Percentiles rank a stretch among this genome's conserved stretches.
Conservation (phyloP, 92 coral and sea anemone genomes). For the Scolanthus callimorphus region DNA sequence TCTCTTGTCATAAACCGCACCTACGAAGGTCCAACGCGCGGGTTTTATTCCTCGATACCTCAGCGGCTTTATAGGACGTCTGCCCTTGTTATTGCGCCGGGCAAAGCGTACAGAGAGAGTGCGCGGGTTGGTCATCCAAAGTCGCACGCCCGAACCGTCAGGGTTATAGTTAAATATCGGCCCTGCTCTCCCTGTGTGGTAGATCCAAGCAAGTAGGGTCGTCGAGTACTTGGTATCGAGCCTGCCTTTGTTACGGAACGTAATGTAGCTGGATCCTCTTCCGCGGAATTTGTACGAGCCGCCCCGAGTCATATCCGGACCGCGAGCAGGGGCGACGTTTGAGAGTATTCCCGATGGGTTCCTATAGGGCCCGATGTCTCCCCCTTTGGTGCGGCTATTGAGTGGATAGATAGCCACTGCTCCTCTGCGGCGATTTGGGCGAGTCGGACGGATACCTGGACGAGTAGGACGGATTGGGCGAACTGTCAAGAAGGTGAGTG, state of each 20-base stretch:
- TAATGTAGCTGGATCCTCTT: slow-evolving; percentile 59
- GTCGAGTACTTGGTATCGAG: slow-evolving; percentile 55
- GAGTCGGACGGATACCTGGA: background rate
- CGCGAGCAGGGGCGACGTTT: slow-evolving; percentile 43
- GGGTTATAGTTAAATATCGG: background rate
- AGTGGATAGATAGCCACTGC: slow-evolving; percentile 66
- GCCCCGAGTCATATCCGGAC: slow-evolving; percentile 68
- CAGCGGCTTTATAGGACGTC: slow-evolving; percentile 26
- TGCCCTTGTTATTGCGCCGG: slow-evolving; percentile 26
- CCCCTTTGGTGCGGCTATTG: slow-evolving; percentile 30
- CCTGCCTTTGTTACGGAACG: slow-evolving; percentile 52
- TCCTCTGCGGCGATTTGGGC: background rate
- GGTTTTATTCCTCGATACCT: too few species aligned
- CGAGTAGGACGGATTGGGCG: background rate
- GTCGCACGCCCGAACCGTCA: slow-evolving; percentile 54
- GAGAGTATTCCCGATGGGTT: slow-evolving; percentile 38
- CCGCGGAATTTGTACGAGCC: slow-evolving; percentile 51
- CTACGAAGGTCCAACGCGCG: slow-evolving; percentile 77
- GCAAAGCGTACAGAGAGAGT: slow-evolving; percentile 55
- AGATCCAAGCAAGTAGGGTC: slow-evolving; percentile 62
- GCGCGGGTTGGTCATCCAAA: slow-evolving; percentile 52
- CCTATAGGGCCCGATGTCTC: slow-evolving; percentile 61
- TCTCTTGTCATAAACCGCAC: slow-evolving; percentile 55
- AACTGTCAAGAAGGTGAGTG: background rate
- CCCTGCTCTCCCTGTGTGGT: slow-evolving; percentile 43